Percentiles rank a stretch among this genome's conserved stretches.
phyloP scores from a whole-genome alignment of 2,113 vertebrate genomes.

The Leucosticte australis region DNA sequence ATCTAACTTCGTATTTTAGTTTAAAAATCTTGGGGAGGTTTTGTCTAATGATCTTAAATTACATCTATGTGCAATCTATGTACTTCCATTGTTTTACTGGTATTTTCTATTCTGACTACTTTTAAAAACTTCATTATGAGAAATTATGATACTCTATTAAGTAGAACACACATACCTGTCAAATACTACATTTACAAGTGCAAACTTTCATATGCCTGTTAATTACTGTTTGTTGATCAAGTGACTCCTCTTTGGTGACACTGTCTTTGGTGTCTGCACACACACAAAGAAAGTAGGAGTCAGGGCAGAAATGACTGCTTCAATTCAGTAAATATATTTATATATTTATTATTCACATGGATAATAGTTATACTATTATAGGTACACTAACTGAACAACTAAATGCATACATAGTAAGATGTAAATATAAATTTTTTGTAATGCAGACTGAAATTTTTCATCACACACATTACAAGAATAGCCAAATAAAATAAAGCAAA shows the following conservation, averaged over 20 bases:
- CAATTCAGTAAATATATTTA: slow-evolving; percentile 75
- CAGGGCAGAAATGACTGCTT: slow-evolving; percentile 74
- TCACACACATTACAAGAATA: background rate
- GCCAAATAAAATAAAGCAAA: background rate
- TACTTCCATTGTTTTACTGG: slow-evolving; percentile 71
- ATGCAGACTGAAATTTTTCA: background rate
- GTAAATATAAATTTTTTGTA: background rate
- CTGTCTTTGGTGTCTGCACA: slow-evolving; percentile 72
- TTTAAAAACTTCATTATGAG: slow-evolving; percentile 71
- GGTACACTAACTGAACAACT: background rate
- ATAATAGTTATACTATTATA: background rate
- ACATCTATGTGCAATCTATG: slow-evolving; percentile 37
- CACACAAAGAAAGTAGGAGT: slow-evolving; percentile 56
- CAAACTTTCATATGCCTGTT: slow-evolving; percentile 62
- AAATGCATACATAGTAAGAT: background rate
- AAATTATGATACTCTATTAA: slow-evolving; percentile 77
- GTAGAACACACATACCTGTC: slow-evolving; percentile 54
- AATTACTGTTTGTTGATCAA: slow-evolving; percentile 73
- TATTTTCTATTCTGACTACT: slow-evolving; percentile 72
- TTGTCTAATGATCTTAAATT: slow-evolving; percentile 52
- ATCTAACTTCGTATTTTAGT: background rate
- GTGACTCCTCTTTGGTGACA: slow-evolving; percentile 56
- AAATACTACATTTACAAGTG: slow-evolving; percentile 68
- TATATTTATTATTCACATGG: slow-evolving; percentile 63
- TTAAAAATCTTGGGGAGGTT: background rate